Evolutionary conservation across 2,113 vertebrate species (phyloP).

Genomic region (Lepus americanus): DNA sequence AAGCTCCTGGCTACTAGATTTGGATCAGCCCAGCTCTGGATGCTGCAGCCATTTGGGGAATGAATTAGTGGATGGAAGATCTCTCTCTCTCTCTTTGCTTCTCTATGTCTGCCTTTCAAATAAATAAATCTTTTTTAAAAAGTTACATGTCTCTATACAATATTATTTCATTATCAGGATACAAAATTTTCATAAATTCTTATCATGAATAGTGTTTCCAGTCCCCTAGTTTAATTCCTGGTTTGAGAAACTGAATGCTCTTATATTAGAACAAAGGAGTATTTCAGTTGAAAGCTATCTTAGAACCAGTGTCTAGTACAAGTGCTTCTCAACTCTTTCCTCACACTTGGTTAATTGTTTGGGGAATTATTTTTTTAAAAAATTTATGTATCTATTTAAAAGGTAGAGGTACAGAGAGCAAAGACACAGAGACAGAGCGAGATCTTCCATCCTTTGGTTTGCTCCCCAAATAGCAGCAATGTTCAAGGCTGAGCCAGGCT

Average conservation of each 20-base stretch:
- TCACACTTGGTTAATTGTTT: not conserved
- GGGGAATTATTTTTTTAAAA: not conserved
- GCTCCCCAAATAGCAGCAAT: no score
- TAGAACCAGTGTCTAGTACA: not conserved
- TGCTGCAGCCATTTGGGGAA: no score
- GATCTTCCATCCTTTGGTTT: no score
- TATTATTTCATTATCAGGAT: not conserved
- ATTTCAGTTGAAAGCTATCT: slow-evolving; percentile 30
- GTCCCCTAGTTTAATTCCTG: slow-evolving; percentile 13
- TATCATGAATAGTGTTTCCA: not conserved
- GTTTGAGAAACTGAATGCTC: slow-evolving; percentile 24
- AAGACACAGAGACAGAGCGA: no score
- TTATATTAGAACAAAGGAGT: not conserved
- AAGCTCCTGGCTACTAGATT: no score
- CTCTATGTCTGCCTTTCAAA: no score
- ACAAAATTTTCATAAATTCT: slow-evolving; percentile 2
- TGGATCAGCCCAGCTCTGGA: no score
- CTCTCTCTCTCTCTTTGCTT: no score
- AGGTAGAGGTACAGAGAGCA: no score
- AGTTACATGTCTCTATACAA: slow-evolving; percentile 25
- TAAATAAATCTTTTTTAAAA: not conserved
- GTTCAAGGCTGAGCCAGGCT: no score
- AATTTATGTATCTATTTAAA: no score
- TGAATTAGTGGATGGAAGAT: no score
- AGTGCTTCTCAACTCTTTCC: not conserved